Evolutionary conservation across 2,797 vertebrate species (phyloP).

Genomic region (Mionectes olivaceus): DNA sequence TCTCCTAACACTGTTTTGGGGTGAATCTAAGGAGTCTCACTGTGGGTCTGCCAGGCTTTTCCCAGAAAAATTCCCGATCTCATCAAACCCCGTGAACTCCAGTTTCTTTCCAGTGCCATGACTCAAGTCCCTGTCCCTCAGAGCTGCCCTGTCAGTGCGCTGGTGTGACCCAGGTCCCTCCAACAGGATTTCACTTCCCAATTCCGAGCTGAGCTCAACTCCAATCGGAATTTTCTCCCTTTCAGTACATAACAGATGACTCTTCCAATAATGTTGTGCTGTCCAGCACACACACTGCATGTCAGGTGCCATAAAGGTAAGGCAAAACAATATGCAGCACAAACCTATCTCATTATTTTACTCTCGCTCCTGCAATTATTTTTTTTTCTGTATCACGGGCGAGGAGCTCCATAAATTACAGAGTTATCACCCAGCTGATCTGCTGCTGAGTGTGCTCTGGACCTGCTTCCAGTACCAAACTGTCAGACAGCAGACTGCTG

Average conservation of each 20-base stretch:
- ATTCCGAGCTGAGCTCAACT: neutral
- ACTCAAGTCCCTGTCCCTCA: neutral
- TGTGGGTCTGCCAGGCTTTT: neutral
- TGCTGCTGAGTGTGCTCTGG: neutral
- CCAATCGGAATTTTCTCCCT: neutral
- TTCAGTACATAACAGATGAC: neutral
- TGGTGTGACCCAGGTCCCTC: no score
- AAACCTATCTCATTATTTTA: constrained; percentile 11
- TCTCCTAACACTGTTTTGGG: accelerated
- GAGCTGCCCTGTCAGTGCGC: neutral
- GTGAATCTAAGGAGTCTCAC: neutral
- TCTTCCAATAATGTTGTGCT: neutral
- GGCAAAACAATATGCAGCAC: neutral
- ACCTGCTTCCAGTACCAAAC: neutral
- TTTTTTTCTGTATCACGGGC: neutral
- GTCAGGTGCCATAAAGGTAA: constrained; percentile 22
- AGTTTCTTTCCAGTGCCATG: neutral
- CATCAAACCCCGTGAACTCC: neutral
- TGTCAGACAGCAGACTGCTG: constrained; percentile 9
- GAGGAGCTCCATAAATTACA: constrained; percentile 31
- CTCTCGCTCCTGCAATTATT: constrained; percentile 11
- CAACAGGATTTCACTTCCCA: neutral
- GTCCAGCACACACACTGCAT: neutral
- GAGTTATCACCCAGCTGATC: constrained; percentile 24
- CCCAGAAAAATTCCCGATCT: neutral